Evolutionary conservation across 30 jellyfish, hydroid and myxozoan genomes (phyloP).

Genomic region (Chrysaora quinquecirrha): DNA sequence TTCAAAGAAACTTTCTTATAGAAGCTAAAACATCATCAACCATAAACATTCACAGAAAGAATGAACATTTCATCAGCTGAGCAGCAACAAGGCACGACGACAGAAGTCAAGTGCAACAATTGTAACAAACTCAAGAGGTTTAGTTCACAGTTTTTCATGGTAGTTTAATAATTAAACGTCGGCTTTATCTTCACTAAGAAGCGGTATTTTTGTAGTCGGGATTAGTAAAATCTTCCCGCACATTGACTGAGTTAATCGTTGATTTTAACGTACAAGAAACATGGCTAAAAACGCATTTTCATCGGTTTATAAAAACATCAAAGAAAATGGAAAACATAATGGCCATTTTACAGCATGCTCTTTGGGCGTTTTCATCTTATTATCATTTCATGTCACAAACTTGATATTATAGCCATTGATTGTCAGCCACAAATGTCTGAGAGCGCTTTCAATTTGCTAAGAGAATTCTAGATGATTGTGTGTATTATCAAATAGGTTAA

Average conservation of each 20-base stretch:
- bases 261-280: slow-evolving; percentile 36
- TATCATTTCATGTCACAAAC: background rate
- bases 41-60: no score
- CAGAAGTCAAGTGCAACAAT: no score
- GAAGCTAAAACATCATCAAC: no score
- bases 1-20: no score
- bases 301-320: slow-evolving; percentile 51
- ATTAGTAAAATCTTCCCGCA: slow-evolving; percentile 34
- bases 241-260: slow-evolving; percentile 25
- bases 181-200: slow-evolving; percentile 59
- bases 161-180: slow-evolving; percentile 43
- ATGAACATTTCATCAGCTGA: no score
- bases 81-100: no score
- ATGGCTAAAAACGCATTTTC: slow-evolving; percentile 34
- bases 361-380: background rate
- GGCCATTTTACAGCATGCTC: slow-evolving; percentile 31
- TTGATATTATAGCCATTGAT: background rate
- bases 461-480: background rate
- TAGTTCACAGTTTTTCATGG: slow-evolving; percentile 7
- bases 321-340: slow-evolving; percentile 50
- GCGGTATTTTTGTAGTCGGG: slow-evolving; percentile 30
- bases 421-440: background rate
- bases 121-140: no score
- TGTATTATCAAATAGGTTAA: background rate
- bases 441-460: background rate